Conservation (phyloP, 2,797 vertebrate species). For the Chanos chanos region DNA sequence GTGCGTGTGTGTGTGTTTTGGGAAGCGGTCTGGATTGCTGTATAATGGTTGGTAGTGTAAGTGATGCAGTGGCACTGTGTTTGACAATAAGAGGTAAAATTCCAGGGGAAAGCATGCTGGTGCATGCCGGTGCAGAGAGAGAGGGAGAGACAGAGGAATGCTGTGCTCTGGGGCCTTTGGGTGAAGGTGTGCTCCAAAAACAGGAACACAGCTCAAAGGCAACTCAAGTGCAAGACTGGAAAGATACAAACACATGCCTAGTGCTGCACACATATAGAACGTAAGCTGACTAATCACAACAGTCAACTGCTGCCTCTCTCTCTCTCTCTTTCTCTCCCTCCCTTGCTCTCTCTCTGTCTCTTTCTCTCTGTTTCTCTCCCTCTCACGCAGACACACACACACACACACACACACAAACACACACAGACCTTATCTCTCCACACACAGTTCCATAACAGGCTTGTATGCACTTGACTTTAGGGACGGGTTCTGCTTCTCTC, state of each 20-base stretch:
- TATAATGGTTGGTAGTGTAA: too few species aligned
- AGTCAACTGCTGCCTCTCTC: neutral
- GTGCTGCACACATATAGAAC: conserved; percentile 8
- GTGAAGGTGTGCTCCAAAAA: neutral
- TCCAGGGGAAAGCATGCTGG: neutral
- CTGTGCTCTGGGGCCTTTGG: conserved; percentile 2
- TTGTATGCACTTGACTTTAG: conserved; percentile 31
- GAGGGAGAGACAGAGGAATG: conserved; percentile 36
- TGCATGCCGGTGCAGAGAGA: conserved; percentile 18
- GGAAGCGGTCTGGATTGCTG: neutral
- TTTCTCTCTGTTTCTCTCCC: neutral
- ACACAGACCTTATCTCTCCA: neutral
- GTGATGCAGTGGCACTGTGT: too few species aligned
- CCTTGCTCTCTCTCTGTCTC: neutral
- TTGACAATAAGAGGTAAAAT: neutral
- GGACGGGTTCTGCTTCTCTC: conserved; percentile 3
- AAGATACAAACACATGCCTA: conserved; percentile 15
- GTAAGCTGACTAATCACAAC: conserved; percentile 2
- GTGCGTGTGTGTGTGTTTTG: neutral
- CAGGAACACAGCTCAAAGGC: neutral
- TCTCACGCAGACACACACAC: neutral
- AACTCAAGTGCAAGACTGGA: conserved; percentile 6
- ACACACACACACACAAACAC: neutral
- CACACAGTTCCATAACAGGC: conserved; percentile 9
- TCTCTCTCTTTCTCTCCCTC: neutral